phyloP scores from a whole-genome alignment of 2,888 invertebrate species.

The Ophion obscuratus region DNA sequence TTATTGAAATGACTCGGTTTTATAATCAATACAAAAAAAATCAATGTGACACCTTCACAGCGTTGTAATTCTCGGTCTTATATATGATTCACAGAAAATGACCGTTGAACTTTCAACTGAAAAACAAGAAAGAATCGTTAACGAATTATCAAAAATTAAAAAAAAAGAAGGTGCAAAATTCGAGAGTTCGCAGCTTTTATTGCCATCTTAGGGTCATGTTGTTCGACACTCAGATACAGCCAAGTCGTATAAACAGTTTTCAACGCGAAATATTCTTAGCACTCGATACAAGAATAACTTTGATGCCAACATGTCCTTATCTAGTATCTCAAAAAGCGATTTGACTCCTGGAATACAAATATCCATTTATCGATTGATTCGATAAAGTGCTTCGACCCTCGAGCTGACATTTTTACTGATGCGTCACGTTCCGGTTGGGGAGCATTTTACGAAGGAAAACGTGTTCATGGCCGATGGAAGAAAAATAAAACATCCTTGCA shows the following conservation, averaged over 20 bases:
- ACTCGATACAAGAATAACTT: conserved; percentile 51
- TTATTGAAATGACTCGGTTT: conserved; percentile 12
- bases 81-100: conserved; percentile 46
- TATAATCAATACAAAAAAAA: conserved; percentile 50
- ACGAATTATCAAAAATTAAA: conserved; percentile 8
- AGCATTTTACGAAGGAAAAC: conserved; percentile 3
- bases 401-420: conserved; percentile 38
- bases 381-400: background rate
- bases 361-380: background rate
- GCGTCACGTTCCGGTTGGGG: conserved; percentile 37
- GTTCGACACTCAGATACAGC: background rate
- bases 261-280: conserved; percentile 55
- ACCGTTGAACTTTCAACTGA: conserved; percentile 39
- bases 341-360: background rate
- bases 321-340: background rate
- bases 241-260: conserved; percentile 59
- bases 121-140: conserved; percentile 35
- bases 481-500: conserved; percentile 26
- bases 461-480: conserved; percentile 53
- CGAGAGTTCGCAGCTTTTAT: conserved; percentile 56
- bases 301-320: conserved; percentile 45
- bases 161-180: conserved; percentile 45
- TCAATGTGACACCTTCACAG: conserved; percentile 18
- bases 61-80: conserved; percentile 49
- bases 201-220: conserved; percentile 39